Base-by-base conservation (phyloP, 2,797 vertebrate genomes). In the Florisuga fusca region DNA sequence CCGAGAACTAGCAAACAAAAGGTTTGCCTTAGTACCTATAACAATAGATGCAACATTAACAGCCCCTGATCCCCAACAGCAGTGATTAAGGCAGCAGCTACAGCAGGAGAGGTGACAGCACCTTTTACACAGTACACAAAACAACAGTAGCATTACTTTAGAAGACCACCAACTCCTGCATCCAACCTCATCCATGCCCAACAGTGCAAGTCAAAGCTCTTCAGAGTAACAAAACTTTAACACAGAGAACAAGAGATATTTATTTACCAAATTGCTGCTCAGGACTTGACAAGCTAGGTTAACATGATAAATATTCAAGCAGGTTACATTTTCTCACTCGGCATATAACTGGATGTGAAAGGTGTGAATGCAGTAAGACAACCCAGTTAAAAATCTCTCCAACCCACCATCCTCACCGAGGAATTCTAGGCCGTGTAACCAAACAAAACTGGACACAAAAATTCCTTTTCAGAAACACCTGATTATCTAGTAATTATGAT, bases 401-500 rank as follows among this genome's bases (percentile, higher is more conserved):
- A 86, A 87, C 33, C 46, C 58, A 72, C 20, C 25, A 73, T n/a
- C 55, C 58, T 72, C 45, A 46, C 0, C 66, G 63, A 91, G 43
- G 66, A 89, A 91, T 93, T 87, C 76, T n/a, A 80, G 54, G 51
- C 87, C 68, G 78, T 7, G 33, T 54, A 93, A 93, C 33, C 82
- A 80, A 66, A 31, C 82, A 80, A 68, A 93, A 91, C 66, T 9
- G 20, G 73, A 89, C 62, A 69, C 54, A 93, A 80, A 87, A 95
- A 94, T 89, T 93, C 94, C 82, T 95, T 81, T 80, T 77, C 68
- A 74, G 78, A 93, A 92, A 76, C 88, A 90, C 78, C 85, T 86
- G 85, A 93, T 91, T 61, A 90, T 27, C 73, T 36, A 69, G 50
- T 73, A 94, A 94, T 95, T 95, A 96, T 12, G 43, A 88, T 91